phyloP scores from a whole-genome alignment of 2,888 invertebrate species.

The Halocaridina rubra region DNA sequence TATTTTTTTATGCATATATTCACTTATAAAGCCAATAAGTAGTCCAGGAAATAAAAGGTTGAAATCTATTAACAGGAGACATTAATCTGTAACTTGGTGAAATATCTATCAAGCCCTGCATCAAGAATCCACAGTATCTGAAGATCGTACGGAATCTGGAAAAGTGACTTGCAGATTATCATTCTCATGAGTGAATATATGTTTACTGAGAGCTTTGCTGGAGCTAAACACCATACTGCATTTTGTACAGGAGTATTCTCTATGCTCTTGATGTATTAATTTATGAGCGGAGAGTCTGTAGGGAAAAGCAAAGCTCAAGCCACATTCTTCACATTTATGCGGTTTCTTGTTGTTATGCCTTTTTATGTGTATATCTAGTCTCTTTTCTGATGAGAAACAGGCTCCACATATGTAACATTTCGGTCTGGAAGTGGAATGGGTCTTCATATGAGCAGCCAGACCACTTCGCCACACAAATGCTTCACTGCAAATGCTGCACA shows the following conservation, averaged over 20 bases:
- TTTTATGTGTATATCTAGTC: conserved; percentile 32
- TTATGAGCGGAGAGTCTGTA: conserved; percentile 38
- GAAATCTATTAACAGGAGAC: too few species aligned
- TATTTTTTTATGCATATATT: too few species aligned
- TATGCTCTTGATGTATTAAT: conserved; percentile 22
- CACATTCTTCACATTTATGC: conserved; percentile 43
- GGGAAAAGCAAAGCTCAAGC: conserved; percentile 19
- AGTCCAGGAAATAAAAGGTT: too few species aligned
- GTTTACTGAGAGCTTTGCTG: conserved; percentile 30
- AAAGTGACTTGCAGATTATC: background rate
- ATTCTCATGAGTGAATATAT: conserved; percentile 20
- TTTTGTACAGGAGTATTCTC: conserved; percentile 19
- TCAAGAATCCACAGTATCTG: too few species aligned
- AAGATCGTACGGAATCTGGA: background rate
- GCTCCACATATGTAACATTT: conserved; percentile 52
- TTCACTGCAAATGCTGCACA: conserved; percentile 35
- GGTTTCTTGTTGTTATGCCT: conserved; percentile 41
- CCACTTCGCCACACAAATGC: conserved; percentile 57
- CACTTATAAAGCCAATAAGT: too few species aligned
- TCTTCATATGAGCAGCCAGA: conserved; percentile 53
- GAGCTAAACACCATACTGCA: conserved; percentile 20
- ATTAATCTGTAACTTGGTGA: too few species aligned
- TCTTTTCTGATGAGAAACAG: conserved; percentile 47
- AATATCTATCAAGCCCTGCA: too few species aligned
- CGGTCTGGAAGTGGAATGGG: conserved; percentile 39